A percentile compares a stretch with the other conserved stretches of the same genome.
Conservation (phyloP, 2,113 vertebrate species). For the Lepidothrix coronata region DNA sequence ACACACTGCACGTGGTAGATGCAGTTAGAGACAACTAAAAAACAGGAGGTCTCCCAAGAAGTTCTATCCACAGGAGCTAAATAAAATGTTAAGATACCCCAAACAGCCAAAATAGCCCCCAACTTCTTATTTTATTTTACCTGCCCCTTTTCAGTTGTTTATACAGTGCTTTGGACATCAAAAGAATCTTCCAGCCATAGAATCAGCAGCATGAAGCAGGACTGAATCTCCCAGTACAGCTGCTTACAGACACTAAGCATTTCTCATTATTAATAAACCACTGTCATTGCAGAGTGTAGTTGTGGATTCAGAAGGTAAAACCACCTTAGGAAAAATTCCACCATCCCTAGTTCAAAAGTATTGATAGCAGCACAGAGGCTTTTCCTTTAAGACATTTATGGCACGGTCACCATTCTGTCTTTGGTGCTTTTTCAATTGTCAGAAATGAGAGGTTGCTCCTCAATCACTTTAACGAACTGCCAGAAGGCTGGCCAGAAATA, state of each 20-base stretch:
- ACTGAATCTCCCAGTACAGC: background rate
- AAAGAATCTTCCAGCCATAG: background rate
- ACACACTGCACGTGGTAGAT: background rate
- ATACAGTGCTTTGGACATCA: background rate
- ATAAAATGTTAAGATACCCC: background rate
- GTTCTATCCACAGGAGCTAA: background rate
- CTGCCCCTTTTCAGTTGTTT: background rate
- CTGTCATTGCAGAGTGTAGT: background rate
- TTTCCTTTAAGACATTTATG: background rate
- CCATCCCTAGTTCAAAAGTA: background rate
- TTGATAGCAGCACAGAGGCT: background rate
- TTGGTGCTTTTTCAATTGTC: background rate
- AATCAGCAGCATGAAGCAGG: background rate
- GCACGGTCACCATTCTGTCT: background rate
- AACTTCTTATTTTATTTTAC: background rate
- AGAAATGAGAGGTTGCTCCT: slow-evolving; percentile 5
- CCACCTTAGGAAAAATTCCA: background rate
- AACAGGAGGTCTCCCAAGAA: background rate
- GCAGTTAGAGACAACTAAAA: background rate
- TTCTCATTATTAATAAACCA: background rate
- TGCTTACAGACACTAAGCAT: background rate
- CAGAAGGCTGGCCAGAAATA: slow-evolving; percentile 20
- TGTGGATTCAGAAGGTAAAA: background rate
- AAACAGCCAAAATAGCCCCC: background rate
- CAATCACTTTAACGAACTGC: slow-evolving; percentile 12